phyloP scores from a whole-genome alignment of 2,797 vertebrate species.

The Tokudaia tokunoshimensis region DNA sequence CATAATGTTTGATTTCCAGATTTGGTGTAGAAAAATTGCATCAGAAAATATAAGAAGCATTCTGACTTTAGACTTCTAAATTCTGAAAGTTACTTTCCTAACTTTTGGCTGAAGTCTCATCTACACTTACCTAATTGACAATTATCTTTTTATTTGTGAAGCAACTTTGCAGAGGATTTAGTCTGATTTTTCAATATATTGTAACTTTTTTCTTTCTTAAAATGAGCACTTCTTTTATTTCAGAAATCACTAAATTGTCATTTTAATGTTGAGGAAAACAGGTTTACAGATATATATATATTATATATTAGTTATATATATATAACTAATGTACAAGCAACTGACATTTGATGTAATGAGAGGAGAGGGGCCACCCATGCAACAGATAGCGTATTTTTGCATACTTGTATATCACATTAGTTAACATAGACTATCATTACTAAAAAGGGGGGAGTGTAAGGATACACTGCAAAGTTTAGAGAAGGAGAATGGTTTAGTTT shows the following conservation, averaged over 20 bases:
- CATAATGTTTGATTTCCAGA: slow-evolving; percentile 16
- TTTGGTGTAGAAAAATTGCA: not conserved
- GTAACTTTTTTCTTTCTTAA: slow-evolving; percentile 17
- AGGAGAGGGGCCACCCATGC: not conserved
- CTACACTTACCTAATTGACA: not conserved
- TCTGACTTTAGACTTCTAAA: slow-evolving; percentile 26
- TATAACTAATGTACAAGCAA: not conserved
- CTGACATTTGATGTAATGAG: not conserved
- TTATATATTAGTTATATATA: too few species aligned
- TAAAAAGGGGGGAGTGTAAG: not conserved
- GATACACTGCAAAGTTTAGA: not conserved
- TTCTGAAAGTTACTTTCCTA: slow-evolving; percentile 1
- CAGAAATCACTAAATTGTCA: slow-evolving; percentile 23
- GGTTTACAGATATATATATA: not conserved
- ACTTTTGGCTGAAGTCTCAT: not conserved
- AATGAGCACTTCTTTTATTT: slow-evolving; percentile 26
- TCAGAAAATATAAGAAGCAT: slow-evolving; percentile 10
- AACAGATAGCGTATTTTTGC: not conserved
- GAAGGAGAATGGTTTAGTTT: not conserved
- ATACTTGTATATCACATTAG: not conserved
- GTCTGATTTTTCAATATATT: slow-evolving; percentile 12
- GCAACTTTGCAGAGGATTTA: slow-evolving; percentile 5
- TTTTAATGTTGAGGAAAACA: not conserved
- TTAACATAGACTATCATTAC: not conserved
- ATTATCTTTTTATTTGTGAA: slow-evolving; percentile 31